Evolutionary conservation across 2,797 vertebrate species (phyloP), one percentile per base, ranked within the genome.

Genomic region (Syndactyla subalaris): DNA sequence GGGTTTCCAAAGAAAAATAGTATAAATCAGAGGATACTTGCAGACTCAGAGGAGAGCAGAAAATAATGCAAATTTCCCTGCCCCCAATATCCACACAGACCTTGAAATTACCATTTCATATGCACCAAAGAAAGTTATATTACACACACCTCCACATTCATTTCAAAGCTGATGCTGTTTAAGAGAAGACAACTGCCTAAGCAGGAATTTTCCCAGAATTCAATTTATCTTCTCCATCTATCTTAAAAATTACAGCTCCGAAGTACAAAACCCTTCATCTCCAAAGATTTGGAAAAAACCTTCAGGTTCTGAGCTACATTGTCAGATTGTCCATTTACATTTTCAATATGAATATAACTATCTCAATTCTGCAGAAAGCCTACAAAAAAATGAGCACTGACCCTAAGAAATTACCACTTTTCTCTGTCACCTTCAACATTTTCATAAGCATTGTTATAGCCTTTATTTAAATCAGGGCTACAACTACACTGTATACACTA

Each of bases 21-120:
- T 17, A 61, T 32, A 83, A 92, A 77, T 9, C 36, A 74, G 38
- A 77, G 13, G 18, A 80, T 19, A 61, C 57, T 52, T 61, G 45
- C 46, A 80, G 74, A 87, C 48, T 48, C 32, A 32, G 45, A 14
- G 85, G 39, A 89, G 2, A 85, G 4, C 17, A 81, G 23, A 74
- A 68, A 91, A 87, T 38, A 92, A 86, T 41, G 68, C 27, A 90
- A 73, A 81, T 80, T 77, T 92, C 71, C 34, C 57, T 82, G 20
- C 45, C n/a, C 45, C 52, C 1, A 87, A 39, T 14, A 87, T 54
- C 43, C 38, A 70, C 23, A 45, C 0, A 66, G 51, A 75, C 78
- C 46, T 89, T 89, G 75, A 92, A 85, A 91, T 85, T 91, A 68
- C 36, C 51, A 72, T 84, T 91, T 76, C 39, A 45, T 38, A 66